Evolutionary conservation across 2,797 vertebrate species (phyloP).

Genomic region (Oreochromis mossambicus): DNA sequence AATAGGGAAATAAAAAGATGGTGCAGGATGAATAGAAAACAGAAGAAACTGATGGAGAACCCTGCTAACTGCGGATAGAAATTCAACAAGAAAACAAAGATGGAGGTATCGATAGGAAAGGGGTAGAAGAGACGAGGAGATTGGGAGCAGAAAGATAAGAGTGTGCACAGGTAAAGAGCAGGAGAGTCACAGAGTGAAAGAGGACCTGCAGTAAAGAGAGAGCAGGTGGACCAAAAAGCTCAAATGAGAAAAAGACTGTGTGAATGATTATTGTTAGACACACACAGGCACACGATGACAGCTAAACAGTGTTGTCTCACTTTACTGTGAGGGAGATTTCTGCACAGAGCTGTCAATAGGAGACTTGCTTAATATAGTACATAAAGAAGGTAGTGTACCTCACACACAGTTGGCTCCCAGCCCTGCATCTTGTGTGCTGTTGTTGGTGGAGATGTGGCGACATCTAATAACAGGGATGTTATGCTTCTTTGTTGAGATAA

Average conservation of each 20-base stretch:
- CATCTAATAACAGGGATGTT: constrained; percentile 8
- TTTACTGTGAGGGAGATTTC: not conserved
- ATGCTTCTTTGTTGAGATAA: not conserved
- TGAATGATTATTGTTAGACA: not conserved
- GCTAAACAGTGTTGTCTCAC: not conserved
- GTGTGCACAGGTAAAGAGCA: not conserved
- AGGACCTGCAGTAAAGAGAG: not conserved
- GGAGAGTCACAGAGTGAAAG: not conserved
- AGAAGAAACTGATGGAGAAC: not conserved
- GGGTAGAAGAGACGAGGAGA: not conserved
- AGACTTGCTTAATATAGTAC: not conserved
- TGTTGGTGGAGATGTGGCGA: not conserved
- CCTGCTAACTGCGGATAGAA: not conserved
- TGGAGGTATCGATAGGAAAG: not conserved
- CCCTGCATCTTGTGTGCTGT: not conserved
- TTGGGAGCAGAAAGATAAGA: not conserved
- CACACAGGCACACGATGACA: not conserved
- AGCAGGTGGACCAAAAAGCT: not conserved
- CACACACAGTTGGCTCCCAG: not conserved
- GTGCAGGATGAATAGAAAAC: not conserved
- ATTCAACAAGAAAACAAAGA: not conserved
- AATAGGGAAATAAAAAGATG: not conserved
- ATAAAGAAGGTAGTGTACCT: not conserved
- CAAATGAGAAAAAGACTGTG: not conserved
- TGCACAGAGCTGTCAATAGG: not conserved